Conservation (phyloP, 2,797 vertebrate species). For the Pygocentrus nattereri region DNA sequence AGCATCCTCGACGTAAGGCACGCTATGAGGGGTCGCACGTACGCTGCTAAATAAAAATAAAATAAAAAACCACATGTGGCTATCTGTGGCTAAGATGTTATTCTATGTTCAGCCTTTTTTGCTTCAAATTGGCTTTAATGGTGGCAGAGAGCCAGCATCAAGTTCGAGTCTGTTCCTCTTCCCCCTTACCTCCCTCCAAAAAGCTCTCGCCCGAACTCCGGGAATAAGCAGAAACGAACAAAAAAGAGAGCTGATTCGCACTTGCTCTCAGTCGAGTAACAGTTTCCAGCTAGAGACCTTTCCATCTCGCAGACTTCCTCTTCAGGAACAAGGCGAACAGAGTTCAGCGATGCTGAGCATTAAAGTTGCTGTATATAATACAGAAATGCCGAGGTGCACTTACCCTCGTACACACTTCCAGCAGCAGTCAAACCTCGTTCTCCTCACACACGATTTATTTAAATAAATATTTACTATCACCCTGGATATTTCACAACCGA, state of each 20-base stretch:
- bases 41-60: not conserved
- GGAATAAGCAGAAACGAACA: conserved; percentile 64
- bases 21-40: not conserved
- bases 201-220: conserved; percentile 61
- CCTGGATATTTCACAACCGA: conserved; percentile 69
- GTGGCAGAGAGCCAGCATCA: conserved; percentile 68
- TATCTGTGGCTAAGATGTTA: not conserved
- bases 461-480: conserved; percentile 79
- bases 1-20: conserved; percentile 34
- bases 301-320: not conserved
- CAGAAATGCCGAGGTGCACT: conserved; percentile 73
- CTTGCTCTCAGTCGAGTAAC: conserved; percentile 62
- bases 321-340: conserved; percentile 12
- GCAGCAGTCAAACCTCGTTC: conserved; percentile 68
- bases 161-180: conserved; percentile 79
- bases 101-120: too few relatives aligned
- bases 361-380: conserved; percentile 64
- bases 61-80: not conserved
- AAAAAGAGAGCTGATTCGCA: conserved; percentile 47
- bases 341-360: conserved; percentile 39
- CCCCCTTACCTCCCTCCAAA: conserved; percentile 62
- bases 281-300: conserved; percentile 14
- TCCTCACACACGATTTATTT: conserved; percentile 74
- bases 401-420: conserved; percentile 72
- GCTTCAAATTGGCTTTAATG: conserved; percentile 44